phyloP scores from a whole-genome alignment of 2,113 vertebrate species.

The Labeo rohita region DNA sequence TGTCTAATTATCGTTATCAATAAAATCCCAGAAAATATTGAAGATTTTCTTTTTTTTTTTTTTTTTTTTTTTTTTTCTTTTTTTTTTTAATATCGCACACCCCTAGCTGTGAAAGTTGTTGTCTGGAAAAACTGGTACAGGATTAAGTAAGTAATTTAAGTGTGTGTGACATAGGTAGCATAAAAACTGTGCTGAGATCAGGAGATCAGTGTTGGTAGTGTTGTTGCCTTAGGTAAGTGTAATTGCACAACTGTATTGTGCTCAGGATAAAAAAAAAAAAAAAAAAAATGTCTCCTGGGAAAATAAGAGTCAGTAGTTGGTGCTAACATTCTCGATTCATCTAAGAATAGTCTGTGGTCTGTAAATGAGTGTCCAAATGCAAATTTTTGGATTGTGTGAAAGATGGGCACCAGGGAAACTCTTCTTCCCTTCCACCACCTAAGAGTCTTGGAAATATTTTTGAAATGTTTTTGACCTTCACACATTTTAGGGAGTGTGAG shows the following conservation, averaged over 20 bases:
- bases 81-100: no score
- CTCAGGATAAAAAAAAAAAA: background rate
- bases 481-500: background rate
- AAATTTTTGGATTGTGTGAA: background rate
- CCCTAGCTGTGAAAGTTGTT: background rate
- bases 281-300: background rate
- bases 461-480: conserved; percentile 31
- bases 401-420: background rate
- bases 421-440: background rate
- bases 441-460: background rate
- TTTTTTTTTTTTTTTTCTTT: no score
- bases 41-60: no score
- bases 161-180: no score
- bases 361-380: conserved; percentile 1
- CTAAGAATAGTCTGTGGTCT: background rate
- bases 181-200: background rate
- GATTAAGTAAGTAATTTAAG: background rate
- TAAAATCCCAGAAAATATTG: no score
- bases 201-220: background rate
- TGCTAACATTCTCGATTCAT: background rate
- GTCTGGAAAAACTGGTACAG: background rate
- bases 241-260: conserved; percentile 30
- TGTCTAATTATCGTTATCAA: no score
- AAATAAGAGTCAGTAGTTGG: background rate
- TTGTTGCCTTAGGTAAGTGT: background rate